Evolutionary conservation across 2,797 vertebrate species (phyloP).

Genomic region (Notoglanidium macrostoma): DNA sequence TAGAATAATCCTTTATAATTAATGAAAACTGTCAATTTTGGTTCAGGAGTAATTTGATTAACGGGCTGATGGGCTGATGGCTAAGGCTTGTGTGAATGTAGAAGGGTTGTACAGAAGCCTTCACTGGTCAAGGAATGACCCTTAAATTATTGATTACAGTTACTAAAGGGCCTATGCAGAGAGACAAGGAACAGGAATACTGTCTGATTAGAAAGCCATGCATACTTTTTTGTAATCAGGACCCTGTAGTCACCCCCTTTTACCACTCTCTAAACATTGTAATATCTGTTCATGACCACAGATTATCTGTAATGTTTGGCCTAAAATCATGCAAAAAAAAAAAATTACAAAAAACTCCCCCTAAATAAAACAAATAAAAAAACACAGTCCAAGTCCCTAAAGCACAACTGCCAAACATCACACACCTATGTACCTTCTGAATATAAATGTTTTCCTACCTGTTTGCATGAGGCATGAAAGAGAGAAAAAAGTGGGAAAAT

Average conservation of each 20-base stretch:
- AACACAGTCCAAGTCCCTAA: background rate
- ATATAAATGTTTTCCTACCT: slow-evolving; percentile 49
- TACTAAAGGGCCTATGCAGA: slow-evolving; percentile 81
- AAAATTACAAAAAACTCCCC: background rate
- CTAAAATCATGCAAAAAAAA: background rate
- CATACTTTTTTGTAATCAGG: slow-evolving; percentile 46
- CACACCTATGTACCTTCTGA: background rate
- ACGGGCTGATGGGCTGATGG: slow-evolving; percentile 90
- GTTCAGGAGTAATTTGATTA: slow-evolving; percentile 97
- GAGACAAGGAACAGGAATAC: slow-evolving; percentile 65
- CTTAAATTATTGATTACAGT: slow-evolving; percentile 85
- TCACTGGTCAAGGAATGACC: slow-evolving; percentile 52
- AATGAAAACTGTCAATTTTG: slow-evolving; percentile 98
- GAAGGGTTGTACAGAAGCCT: slow-evolving; percentile 46
- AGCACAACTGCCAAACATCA: slow-evolving; percentile 1
- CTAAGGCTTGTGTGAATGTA: slow-evolving; percentile 71
- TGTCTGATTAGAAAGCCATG: slow-evolving; percentile 76
- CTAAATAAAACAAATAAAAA: background rate
- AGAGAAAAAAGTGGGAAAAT: slow-evolving; percentile 37
- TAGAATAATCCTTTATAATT: slow-evolving; percentile 96
- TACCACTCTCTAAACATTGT: background rate
- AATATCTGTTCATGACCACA: background rate
- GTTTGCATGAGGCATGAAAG: slow-evolving; percentile 48
- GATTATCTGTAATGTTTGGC: background rate
- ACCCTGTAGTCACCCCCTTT: background rate